Percentiles rank a stretch among this genome's conserved stretches.
Conservation (phyloP, 2,113 vertebrate species). For the Oreocharis arfaki region DNA sequence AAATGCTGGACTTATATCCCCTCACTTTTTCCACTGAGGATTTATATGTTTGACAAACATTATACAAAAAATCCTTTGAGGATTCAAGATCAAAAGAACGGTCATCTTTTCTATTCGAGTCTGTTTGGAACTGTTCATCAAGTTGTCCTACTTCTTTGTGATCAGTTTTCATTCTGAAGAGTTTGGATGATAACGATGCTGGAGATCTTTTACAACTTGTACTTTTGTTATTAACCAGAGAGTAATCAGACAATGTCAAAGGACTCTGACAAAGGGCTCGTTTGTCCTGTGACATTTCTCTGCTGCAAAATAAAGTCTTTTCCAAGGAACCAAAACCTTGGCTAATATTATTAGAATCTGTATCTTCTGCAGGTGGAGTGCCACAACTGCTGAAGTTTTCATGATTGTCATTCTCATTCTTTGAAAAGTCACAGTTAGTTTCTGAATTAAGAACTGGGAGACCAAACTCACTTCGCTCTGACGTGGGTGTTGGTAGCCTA, state of each 20-base stretch:
- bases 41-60: not conserved
- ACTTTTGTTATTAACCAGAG: conserved; percentile 20
- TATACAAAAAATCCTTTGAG: not conserved
- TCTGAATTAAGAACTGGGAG: not conserved
- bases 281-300: conserved; percentile 10
- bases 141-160: conserved; percentile 9
- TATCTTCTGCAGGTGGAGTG: not conserved
- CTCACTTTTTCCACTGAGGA: not conserved
- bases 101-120: not conserved
- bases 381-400: not conserved
- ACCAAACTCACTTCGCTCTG: not conserved
- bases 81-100: not conserved
- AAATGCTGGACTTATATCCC: not conserved
- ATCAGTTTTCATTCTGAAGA: conserved; percentile 76
- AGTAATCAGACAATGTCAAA: conserved; percentile 19
- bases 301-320: not conserved
- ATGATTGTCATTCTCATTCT: not conserved
- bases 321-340: conserved; percentile 1
- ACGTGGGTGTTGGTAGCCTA: not conserved
- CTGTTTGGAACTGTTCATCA: conserved; percentile 15
- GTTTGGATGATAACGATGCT: conserved; percentile 82
- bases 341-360: not conserved
- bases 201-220: not conserved
- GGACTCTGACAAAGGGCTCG: not conserved
- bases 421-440: not conserved